phyloP scores from a whole-genome alignment of 2,888 invertebrate species.

The Chaetogeoica ovagalla region DNA sequence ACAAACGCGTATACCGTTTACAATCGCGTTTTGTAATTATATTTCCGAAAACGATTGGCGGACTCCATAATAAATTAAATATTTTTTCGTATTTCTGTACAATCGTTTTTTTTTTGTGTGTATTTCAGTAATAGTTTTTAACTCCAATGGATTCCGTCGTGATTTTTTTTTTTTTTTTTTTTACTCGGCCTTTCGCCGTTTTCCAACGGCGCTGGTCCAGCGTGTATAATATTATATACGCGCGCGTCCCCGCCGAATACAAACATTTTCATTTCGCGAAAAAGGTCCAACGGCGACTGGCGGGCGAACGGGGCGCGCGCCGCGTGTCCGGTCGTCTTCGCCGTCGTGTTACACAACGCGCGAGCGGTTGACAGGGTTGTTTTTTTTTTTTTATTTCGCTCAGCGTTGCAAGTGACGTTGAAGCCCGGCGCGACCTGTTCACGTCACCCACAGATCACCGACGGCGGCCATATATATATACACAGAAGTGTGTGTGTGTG shows the following conservation, averaged over 20 bases:
- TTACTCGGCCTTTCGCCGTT: background rate
- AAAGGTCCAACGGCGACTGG: constrained; percentile 45
- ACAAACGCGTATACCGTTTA: no score
- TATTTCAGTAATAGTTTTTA: background rate
- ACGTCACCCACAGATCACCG: constrained; percentile 53
- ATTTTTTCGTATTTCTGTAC: no score
- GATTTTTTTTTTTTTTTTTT: constrained; percentile 11
- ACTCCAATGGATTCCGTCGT: constrained; percentile 13
- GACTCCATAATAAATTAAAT: no score
- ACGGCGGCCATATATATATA: constrained; percentile 18
- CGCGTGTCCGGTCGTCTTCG: constrained; percentile 42
- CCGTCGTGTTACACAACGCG: constrained; percentile 41
- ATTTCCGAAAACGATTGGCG: no score
- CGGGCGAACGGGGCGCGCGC: constrained; percentile 5
- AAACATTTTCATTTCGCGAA: constrained; percentile 52
- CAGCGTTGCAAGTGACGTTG: constrained; percentile 51
- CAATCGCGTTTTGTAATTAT: no score
- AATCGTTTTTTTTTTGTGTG: background rate
- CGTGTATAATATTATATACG: constrained; percentile 20
- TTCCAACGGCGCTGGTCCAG: background rate
- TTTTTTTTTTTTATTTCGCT: constrained; percentile 39
- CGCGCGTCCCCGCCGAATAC: background rate
- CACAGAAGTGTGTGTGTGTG: background rate
- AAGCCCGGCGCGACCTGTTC: constrained; percentile 53
- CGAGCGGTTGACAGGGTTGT: constrained; percentile 45